phyloP scores from a whole-genome alignment of 2,113 vertebrate species.

The Arvicanthis niloticus region DNA sequence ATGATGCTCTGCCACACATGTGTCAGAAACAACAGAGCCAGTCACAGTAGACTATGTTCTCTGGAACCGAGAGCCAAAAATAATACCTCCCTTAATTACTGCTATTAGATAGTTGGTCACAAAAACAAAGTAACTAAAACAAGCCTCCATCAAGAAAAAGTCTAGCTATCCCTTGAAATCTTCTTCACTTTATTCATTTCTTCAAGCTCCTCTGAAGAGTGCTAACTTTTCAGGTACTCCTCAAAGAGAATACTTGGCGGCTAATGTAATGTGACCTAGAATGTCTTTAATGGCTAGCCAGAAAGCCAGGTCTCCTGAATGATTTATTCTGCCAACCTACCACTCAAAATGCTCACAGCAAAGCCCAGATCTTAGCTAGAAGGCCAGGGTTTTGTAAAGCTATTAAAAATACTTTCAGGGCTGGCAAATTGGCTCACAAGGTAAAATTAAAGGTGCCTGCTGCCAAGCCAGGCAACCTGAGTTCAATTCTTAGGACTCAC shows the following conservation, averaged over 20 bases:
- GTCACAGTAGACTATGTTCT: background rate
- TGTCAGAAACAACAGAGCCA: background rate
- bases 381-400: constrained; percentile 7
- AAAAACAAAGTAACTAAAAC: background rate
- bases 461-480: background rate
- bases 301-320: constrained; percentile 32
- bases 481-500: background rate
- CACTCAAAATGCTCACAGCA: constrained; percentile 29
- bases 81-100: background rate
- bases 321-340: constrained; percentile 43
- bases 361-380: constrained; percentile 16
- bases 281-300: constrained; percentile 48
- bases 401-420: constrained; percentile 44
- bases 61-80: background rate
- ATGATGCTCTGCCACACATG: background rate
- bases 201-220: constrained; percentile 52
- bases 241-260: constrained; percentile 59
- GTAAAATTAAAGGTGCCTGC: background rate
- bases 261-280: constrained; percentile 51
- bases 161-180: constrained; percentile 53
- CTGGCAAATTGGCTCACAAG: background rate
- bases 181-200: constrained; percentile 37
- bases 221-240: constrained; percentile 53
- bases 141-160: constrained; percentile 20
- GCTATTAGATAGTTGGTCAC: background rate